Conservation (phyloP, 2,888 invertebrate species). For the Calephelis perditalis region DNA sequence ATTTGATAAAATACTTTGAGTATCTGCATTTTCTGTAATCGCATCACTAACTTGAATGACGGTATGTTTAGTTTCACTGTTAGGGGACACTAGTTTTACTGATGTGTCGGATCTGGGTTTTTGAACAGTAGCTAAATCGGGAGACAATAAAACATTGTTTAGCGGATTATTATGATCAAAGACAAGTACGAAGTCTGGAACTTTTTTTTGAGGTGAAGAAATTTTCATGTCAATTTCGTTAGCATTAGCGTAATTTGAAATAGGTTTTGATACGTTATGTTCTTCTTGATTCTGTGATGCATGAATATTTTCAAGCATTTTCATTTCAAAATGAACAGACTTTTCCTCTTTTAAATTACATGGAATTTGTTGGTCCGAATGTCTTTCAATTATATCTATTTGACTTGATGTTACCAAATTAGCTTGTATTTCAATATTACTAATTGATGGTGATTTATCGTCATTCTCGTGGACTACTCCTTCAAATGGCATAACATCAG, state of each 20-base stretch:
- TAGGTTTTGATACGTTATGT: slow-evolving; percentile 4
- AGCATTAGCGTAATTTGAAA: not conserved
- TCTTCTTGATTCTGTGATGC: not conserved
- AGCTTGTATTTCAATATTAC: slow-evolving; percentile 54
- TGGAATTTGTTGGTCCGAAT: slow-evolving; percentile 34
- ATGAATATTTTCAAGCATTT: slow-evolving; percentile 13
- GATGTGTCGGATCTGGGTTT: slow-evolving; percentile 35
- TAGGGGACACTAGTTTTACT: no score
- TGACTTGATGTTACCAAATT: slow-evolving; percentile 56
- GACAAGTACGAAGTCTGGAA: slow-evolving; percentile 36
- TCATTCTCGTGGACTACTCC: slow-evolving; percentile 23
- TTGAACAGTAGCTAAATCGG: slow-evolving; percentile 38
- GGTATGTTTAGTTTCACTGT: no score
- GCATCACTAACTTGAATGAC: slow-evolving; percentile 30
- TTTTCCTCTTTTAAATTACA: slow-evolving; percentile 28
- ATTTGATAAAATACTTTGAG: slow-evolving; percentile 30
- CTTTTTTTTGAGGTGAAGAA: slow-evolving; percentile 6
- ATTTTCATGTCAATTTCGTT: slow-evolving; percentile 14
- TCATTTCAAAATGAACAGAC: slow-evolving; percentile 19
- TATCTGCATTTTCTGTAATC: slow-evolving; percentile 20
- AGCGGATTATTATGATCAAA: slow-evolving; percentile 60
- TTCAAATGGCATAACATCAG: slow-evolving; percentile 43
- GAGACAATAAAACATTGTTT: slow-evolving; percentile 47
- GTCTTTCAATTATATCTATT: slow-evolving; percentile 45
- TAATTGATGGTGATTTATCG: slow-evolving; percentile 36